Conservation (phyloP, 1,140 invertebrate genomes). For the Pristionchus pacificus region DNA sequence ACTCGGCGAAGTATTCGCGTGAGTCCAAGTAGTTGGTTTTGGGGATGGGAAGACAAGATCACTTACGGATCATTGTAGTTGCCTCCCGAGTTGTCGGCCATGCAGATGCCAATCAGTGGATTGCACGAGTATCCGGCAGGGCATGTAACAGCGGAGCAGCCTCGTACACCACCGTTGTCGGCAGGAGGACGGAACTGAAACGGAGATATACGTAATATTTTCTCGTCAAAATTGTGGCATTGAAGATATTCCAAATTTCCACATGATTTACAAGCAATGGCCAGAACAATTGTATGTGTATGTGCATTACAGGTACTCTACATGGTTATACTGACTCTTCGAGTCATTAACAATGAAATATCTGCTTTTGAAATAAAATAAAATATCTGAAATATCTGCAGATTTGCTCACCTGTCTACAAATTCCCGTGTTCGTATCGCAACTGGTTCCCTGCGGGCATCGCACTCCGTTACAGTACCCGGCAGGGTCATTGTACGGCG, state of each 20-base stretch:
- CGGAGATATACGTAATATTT: not conserved
- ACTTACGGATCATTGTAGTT: too few relatives aligned
- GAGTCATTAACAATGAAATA: too few relatives aligned
- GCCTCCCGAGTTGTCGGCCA: too few relatives aligned
- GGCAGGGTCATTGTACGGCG: not conserved
- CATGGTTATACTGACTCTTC: too few relatives aligned
- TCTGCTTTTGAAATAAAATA: too few relatives aligned
- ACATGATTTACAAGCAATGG: too few relatives aligned
- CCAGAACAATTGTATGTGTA: too few relatives aligned
- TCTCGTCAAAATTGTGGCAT: not conserved
- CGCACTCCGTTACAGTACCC: not conserved
- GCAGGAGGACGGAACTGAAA: not conserved
- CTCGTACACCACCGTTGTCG: not conserved
- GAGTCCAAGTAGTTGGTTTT: too few relatives aligned
- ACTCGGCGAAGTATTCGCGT: too few relatives aligned
- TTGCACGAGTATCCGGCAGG: not conserved
- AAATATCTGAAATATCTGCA: not conserved
- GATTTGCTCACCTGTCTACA: constrained; percentile 7
- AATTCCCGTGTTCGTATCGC: constrained; percentile 13
- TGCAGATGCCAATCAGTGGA: not conserved
- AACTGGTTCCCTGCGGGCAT: constrained; percentile 14
- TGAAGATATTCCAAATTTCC: too few relatives aligned
- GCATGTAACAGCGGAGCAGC: not conserved
- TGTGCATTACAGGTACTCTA: too few relatives aligned
- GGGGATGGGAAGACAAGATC: too few relatives aligned